phyloP scores from a whole-genome alignment of 2,113 vertebrate genomes.

The Aptenodytes forsteri region DNA sequence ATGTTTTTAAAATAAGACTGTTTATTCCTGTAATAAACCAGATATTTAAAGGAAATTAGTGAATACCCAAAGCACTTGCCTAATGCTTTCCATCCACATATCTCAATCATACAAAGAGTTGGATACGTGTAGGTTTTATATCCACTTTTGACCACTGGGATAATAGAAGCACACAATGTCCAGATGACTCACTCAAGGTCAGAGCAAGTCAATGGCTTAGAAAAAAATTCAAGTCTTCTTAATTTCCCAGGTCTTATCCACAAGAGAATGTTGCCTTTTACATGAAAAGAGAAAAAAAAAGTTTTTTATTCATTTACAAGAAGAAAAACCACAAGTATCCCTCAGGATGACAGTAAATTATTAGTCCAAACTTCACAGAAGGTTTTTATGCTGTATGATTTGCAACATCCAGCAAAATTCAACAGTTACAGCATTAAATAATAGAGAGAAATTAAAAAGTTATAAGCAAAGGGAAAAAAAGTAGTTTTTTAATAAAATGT shows the following conservation, averaged over 20 bases:
- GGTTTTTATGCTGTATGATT: slow-evolving; percentile 46
- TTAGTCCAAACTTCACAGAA: slow-evolving; percentile 50
- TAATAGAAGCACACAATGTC: neutral
- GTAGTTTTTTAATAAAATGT: neutral
- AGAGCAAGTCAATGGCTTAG: neutral
- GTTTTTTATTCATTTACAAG: slow-evolving; percentile 13
- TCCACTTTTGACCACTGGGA: neutral
- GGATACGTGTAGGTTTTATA: neutral
- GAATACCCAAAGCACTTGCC: neutral
- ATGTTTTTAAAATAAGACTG: neutral
- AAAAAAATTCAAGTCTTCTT: neutral
- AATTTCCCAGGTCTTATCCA: neutral
- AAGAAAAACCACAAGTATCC: slow-evolving; percentile 27
- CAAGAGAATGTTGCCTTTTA: neutral
- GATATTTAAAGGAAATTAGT: neutral
- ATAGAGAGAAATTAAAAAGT: slow-evolving; percentile 22
- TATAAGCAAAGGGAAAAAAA: neutral
- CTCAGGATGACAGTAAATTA: slow-evolving; percentile 44
- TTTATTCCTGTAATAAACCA: neutral
- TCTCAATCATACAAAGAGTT: neutral
- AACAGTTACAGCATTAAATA: slow-evolving; percentile 12
- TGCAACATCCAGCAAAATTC: slow-evolving; percentile 21
- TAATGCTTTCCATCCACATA: neutral
- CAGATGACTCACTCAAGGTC: neutral
- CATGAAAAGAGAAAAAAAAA: neutral